These are phyloP conservation scores for Pseudomyrmex concolor DNA, from an alignment of 1,140 invertebrate genomes.

Conservation along the genomic window DNA sequence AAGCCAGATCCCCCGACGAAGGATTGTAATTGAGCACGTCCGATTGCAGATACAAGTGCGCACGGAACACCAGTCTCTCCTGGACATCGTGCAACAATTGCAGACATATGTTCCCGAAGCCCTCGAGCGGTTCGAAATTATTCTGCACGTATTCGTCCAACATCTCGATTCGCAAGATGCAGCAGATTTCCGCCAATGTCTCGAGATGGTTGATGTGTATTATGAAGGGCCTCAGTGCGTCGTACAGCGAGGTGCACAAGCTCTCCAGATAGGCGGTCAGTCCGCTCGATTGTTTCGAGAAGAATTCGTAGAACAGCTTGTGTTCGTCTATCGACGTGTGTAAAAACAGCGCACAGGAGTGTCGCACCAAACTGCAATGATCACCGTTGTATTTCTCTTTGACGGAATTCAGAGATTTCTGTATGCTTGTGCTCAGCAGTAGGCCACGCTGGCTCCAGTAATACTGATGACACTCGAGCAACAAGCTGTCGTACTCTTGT, in stretches of 20 bases:
- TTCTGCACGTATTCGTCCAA: conserved; percentile 96
- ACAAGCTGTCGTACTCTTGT: conserved; percentile 91
- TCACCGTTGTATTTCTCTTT: conserved; percentile 89
- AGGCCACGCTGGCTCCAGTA: conserved; percentile 92
- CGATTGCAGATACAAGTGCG: conserved; percentile 96
- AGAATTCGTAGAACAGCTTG: conserved; percentile 95
- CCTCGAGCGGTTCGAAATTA: conserved; percentile 90
- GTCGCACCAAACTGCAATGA: conserved; percentile 94
- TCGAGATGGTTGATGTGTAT: conserved; percentile 99
- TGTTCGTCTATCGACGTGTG: conserved; percentile 97
- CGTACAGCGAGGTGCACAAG: conserved; percentile 96
- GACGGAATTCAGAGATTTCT: conserved; percentile 88
- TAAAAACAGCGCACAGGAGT: conserved; percentile 94
- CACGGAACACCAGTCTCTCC: conserved; percentile 97
- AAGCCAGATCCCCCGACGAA: conserved; percentile 97
- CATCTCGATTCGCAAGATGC: conserved; percentile 97
- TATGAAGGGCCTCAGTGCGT: conserved; percentile 96
- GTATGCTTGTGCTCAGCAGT: conserved; percentile 91
- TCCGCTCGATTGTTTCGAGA: conserved; percentile 88
- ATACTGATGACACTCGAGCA: conserved; percentile 93
- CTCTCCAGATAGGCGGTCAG: conserved; percentile 92
- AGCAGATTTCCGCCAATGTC: conserved; percentile 98
- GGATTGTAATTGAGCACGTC: conserved; percentile 96
- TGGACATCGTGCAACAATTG: conserved; percentile 98
- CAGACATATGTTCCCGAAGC: conserved; percentile 93